A percentile compares a stretch with the other conserved stretches of the same genome.
Evolutionary conservation across 2,888 invertebrate species (phyloP).

Genomic region (Epistrophe grossulariae): DNA sequence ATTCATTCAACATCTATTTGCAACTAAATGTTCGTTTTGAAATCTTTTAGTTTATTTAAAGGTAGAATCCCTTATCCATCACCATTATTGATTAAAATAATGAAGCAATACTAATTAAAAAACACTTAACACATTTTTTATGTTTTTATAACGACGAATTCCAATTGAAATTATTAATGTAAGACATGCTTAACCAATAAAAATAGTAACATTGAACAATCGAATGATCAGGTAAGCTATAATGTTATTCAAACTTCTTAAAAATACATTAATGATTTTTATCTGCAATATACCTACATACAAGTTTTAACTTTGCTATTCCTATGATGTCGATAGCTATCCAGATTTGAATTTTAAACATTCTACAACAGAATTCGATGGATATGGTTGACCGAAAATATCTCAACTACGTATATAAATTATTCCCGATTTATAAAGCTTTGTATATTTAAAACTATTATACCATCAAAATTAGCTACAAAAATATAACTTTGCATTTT

Average conservation of each 20-base stretch:
- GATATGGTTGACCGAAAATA: background rate
- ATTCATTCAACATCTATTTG: no score
- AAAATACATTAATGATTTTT: background rate
- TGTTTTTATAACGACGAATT: background rate
- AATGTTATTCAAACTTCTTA: background rate
- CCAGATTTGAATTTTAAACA: no score
- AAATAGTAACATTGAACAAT: slow-evolving; percentile 32
- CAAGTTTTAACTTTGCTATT: background rate
- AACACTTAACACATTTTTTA: background rate
- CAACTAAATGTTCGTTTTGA: no score
- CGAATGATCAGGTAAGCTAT: background rate
- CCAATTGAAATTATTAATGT: background rate
- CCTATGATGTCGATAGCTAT: background rate
- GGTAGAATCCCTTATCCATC: no score
- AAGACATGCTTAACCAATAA: background rate
- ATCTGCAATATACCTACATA: background rate
- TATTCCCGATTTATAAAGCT: background rate
- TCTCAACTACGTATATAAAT: background rate
- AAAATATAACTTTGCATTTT: no score
- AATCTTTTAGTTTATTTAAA: no score
- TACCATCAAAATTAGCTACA: no score
- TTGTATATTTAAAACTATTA: background rate
- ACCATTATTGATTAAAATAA: background rate
- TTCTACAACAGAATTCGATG: background rate
- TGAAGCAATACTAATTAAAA: background rate